Percentiles rank a stretch among this genome's conserved stretches.
Evolutionary conservation across 2,797 vertebrate genomes (phyloP).

Genomic region (Accipiter minullus): DNA sequence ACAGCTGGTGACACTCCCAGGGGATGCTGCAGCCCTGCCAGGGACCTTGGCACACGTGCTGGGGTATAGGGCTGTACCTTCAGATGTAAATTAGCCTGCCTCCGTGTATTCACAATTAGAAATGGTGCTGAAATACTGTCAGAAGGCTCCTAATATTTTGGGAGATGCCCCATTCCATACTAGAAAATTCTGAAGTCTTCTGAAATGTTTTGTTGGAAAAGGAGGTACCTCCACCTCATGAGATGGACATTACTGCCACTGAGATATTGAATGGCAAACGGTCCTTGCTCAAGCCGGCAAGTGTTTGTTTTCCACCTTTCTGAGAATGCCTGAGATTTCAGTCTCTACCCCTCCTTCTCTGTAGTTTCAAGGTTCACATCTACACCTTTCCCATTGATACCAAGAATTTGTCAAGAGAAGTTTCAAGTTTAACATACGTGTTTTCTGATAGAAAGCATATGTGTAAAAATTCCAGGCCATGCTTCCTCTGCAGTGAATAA

Average conservation of each 20-base stretch:
- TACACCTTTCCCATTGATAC: background rate
- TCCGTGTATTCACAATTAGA: background rate
- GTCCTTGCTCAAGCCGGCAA: background rate
- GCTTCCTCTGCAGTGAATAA: background rate
- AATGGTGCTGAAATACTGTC: background rate
- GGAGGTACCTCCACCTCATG: fast-evolving
- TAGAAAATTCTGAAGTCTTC: background rate
- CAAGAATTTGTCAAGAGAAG: background rate
- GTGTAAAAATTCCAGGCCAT: background rate
- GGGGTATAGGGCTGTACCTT: background rate
- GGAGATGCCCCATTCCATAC: background rate
- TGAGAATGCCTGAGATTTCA: background rate
- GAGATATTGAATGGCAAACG: fast-evolving
- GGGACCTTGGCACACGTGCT: background rate
- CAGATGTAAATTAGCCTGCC: background rate
- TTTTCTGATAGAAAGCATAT: background rate
- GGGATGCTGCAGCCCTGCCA: background rate
- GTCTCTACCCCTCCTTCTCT: background rate
- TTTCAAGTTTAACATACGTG: background rate
- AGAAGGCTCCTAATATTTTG: background rate
- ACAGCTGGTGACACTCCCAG: background rate
- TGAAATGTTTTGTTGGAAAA: background rate
- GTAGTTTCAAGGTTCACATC: background rate
- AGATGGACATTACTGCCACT: background rate
- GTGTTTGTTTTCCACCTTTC: background rate